Evolutionary conservation across 35 echinoderm and acorn worm species (phyloP).

Genomic region (Acanthaster planci): DNA sequence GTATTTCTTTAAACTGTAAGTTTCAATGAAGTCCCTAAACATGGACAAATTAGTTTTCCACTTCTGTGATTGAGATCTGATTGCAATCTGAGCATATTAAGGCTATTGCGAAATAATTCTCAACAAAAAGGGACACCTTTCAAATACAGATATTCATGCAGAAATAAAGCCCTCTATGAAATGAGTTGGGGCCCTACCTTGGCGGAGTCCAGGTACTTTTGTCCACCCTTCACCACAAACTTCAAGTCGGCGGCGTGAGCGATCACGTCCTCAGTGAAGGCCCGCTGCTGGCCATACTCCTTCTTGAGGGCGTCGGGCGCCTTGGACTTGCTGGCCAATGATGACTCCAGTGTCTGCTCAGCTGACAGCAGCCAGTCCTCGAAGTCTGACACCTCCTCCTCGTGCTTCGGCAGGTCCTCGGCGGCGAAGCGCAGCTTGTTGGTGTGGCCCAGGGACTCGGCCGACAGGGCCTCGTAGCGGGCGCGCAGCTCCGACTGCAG

Average conservation of each 20-base stretch:
- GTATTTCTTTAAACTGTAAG: too few species aligned
- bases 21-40: too few species aligned
- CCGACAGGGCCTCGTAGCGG: conserved; percentile 73
- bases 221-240: conserved; percentile 96
- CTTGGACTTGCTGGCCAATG: conserved; percentile 49
- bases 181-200: conserved; percentile 51
- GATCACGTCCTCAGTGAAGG: conserved; percentile 92
- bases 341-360: conserved; percentile 64
- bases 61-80: too few species aligned
- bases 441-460: conserved; percentile 57
- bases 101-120: too few species aligned
- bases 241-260: conserved; percentile 90
- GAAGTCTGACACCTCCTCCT: conserved; percentile 76
- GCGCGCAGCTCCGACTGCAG: conserved; percentile 81
- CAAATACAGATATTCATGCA: too few species aligned
- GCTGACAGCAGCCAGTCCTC: conserved; percentile 82
- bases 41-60: too few species aligned
- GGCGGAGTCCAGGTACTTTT: conserved; percentile 80
- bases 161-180: not conserved
- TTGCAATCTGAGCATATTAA: too few species aligned
- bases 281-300: conserved; percentile 66
- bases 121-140: too few species aligned
- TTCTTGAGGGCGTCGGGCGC: conserved; percentile 67
- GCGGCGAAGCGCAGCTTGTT: conserved; percentile 85
- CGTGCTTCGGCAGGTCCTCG: conserved; percentile 83